These are phyloP conservation scores for Etheostoma spectabile DNA, from an alignment of 2,113 vertebrate genomes.

Conservation along the genomic window DNA sequence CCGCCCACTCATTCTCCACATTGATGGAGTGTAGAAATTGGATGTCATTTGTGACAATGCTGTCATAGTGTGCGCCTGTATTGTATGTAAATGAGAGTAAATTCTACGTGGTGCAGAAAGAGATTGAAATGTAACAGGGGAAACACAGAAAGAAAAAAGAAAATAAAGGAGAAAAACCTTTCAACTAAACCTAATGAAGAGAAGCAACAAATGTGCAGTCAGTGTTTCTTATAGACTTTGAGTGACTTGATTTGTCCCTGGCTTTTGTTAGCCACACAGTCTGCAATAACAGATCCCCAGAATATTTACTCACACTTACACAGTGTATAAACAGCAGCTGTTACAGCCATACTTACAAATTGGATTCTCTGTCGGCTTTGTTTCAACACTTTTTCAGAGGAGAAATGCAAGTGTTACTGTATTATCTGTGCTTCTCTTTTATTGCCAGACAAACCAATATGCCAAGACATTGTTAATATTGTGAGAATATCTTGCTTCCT, in stretches of 20 bases:
- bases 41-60: constrained; percentile 40
- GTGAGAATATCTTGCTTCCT: not conserved
- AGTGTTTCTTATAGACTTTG: constrained; percentile 13
- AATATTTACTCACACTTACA: not conserved
- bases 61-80: constrained; percentile 9
- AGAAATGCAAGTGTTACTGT: not conserved
- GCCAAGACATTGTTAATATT: not conserved
- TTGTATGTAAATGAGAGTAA: constrained; percentile 45
- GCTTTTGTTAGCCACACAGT: constrained; percentile 2
- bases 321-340: not conserved
- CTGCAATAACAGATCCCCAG: constrained; percentile 1
- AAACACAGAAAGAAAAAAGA: not conserved
- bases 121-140: not conserved
- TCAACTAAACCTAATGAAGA: too few relatives aligned
- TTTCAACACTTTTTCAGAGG: not conserved
- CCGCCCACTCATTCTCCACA: not conserved
- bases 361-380: not conserved
- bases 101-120: not conserved
- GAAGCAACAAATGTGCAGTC: constrained; percentile 27
- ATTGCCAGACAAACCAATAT: not conserved
- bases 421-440: not conserved
- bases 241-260: constrained; percentile 5
- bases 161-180: too few relatives aligned
- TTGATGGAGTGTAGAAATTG: constrained; percentile 28
- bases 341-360: not conserved